Conservation (phyloP, 30 jellyfish, hydroid and myxozoan genomes). For the Nemopilema nomurai region DNA sequence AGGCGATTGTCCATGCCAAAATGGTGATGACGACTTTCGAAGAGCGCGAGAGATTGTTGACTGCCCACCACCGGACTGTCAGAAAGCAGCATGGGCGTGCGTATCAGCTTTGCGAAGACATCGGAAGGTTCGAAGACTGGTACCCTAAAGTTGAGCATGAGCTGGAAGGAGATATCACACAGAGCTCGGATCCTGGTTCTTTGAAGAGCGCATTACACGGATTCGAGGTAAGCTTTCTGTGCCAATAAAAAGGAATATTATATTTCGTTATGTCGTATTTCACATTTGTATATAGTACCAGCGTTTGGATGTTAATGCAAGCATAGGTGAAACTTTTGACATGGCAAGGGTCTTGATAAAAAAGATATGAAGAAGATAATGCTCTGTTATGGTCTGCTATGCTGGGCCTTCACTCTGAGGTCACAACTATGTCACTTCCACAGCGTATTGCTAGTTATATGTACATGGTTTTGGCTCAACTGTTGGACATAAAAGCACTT, state of each 20-base stretch:
- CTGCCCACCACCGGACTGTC: constrained; percentile 26
- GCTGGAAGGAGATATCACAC: constrained; percentile 41
- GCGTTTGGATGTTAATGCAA: no score
- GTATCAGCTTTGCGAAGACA: constrained; percentile 63
- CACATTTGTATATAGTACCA: no score
- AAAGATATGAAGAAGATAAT: no score
- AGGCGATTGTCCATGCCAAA: constrained; percentile 71
- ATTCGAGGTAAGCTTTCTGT: constrained; percentile 55
- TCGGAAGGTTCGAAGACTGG: constrained; percentile 71
- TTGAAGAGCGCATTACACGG: constrained; percentile 52
- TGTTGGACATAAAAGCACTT: no score
- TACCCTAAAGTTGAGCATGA: constrained; percentile 64
- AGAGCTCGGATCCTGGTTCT: constrained; percentile 38
- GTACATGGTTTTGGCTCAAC: no score
- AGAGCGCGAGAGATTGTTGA: constrained; percentile 53
- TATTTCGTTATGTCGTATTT: no score
- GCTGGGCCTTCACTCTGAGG: no score
- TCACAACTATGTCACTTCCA: no score
- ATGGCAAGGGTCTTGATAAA: no score
- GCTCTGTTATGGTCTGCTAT: no score
- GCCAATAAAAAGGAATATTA: neutral
- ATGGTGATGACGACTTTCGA: constrained; percentile 52
- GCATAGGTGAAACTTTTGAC: no score
- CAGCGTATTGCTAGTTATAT: no score
- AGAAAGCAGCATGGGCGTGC: constrained; percentile 49